Conservation (phyloP, 2,888 invertebrate species). For the Phlogophora meticulosa region DNA sequence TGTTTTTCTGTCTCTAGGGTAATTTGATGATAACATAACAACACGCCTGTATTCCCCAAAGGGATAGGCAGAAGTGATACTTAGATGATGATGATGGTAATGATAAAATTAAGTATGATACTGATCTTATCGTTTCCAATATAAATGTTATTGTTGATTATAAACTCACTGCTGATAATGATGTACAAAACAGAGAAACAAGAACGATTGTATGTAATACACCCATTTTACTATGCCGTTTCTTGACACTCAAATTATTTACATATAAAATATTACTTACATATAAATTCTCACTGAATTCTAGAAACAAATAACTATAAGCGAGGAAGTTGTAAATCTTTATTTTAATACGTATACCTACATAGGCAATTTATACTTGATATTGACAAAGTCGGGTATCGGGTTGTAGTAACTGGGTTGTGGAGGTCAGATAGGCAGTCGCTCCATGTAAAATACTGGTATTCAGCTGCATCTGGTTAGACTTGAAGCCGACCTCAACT, state of each 20-base stretch:
- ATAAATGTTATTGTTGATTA: constrained; percentile 8
- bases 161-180: constrained; percentile 56
- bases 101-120: not conserved
- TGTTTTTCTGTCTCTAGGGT: too few relatives aligned
- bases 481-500: too few relatives aligned
- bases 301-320: constrained; percentile 51
- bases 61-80: too few relatives aligned
- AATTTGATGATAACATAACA: too few relatives aligned
- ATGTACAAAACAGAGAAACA: constrained; percentile 31
- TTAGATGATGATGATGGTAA: not conserved
- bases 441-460: too few relatives aligned
- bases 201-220: constrained; percentile 20
- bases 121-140: not conserved
- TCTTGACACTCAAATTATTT: constrained; percentile 24
- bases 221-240: constrained; percentile 42
- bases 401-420: not conserved
- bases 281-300: constrained; percentile 15
- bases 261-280: constrained; percentile 15
- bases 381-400: constrained; percentile 17
- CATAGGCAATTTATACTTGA: constrained; percentile 16
- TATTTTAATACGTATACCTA: constrained; percentile 30
- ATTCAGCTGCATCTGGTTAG: too few relatives aligned
- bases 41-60: too few relatives aligned
- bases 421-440: too few relatives aligned
- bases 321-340: constrained; percentile 42